A percentile compares a stretch with the other conserved stretches of the same genome.
Conservation (phyloP, 2,113 vertebrate species). For the Cavia aperea region DNA sequence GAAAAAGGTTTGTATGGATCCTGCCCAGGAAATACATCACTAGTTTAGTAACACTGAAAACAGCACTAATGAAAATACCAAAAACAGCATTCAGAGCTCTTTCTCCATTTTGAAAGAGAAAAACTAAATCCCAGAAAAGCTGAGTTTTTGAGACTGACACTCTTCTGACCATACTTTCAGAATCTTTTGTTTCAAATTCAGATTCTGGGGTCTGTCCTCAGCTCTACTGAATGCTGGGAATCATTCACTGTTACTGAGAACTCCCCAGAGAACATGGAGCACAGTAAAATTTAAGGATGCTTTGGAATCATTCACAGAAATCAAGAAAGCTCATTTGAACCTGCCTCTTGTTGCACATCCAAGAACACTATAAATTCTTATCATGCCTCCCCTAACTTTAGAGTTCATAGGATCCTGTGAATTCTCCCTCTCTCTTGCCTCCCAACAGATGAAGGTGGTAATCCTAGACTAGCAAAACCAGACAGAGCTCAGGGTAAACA, state of each 20-base stretch:
- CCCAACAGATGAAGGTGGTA: not conserved
- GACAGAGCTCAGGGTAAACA: conserved; percentile 1
- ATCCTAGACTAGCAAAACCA: not conserved
- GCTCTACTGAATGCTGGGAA: not conserved
- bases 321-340: not conserved
- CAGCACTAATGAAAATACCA: not conserved
- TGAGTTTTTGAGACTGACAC: not conserved
- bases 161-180: conserved; percentile 10
- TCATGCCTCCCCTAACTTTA: not conserved
- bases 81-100: not conserved
- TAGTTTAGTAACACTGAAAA: conserved; percentile 35
- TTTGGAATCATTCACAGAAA: conserved; percentile 35
- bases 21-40: not conserved
- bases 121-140: not conserved
- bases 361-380: not conserved
- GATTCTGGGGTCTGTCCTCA: not conserved
- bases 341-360: not conserved
- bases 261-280: not conserved
- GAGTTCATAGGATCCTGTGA: not conserved
- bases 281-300: not conserved
- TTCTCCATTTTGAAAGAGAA: conserved; percentile 24
- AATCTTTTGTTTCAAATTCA: conserved; percentile 21
- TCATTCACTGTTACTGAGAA: not conserved
- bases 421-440: not conserved
- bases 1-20: not conserved